Evolutionary conservation across 2,888 invertebrate species (phyloP), one percentile per base, ranked within the genome.

Genomic region (Xanthorhoe designata): DNA sequence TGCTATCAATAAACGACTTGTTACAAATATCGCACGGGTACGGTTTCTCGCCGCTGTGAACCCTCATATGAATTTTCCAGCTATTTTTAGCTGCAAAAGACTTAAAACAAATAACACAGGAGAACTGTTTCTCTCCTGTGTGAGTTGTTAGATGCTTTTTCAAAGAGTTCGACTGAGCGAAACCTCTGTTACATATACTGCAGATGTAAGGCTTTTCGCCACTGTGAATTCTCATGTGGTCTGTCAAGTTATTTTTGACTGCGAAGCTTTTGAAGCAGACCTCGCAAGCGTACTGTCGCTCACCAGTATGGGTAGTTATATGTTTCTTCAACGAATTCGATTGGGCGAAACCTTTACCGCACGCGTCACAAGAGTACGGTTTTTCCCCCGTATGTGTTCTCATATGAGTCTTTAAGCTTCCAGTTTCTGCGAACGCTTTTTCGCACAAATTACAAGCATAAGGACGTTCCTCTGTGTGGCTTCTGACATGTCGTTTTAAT

Each of bases 171-270:
- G 57, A 52, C 19, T 66, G 61, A 24, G 61, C 53, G 19, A 66
- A 66, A 4, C 66, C 51, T 19, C 61, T 38, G 8, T 38, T 51
- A 9, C 59, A 59, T 18, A 66, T 58, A 6, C 50, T 61, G 42
- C 66, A 66, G 6, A 53, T 52, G 49, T 62, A 68, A 13, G 64
- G 64, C 24, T 68, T 68, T 49, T 68, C 68, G 0, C 65, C 65
- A 10, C 61, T 68, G 19, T 68, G 68, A n/a, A 68, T 68, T 19
- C 68, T 55, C 64, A 62, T 65, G 42, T 68, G 68, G 15, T 65
- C 65, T 49, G 61, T 68, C 24, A 68, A 59, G 9, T 62, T 68
- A 3, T 65, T 65, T 38, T 65, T 68, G 8, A 62, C 65, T 17
- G 64, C 62, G n/a, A 68, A 68, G 9, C 62, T 62, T 65, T 65